phyloP scores from a whole-genome alignment of 2,797 vertebrate genomes.

The Danio aesculapii region DNA sequence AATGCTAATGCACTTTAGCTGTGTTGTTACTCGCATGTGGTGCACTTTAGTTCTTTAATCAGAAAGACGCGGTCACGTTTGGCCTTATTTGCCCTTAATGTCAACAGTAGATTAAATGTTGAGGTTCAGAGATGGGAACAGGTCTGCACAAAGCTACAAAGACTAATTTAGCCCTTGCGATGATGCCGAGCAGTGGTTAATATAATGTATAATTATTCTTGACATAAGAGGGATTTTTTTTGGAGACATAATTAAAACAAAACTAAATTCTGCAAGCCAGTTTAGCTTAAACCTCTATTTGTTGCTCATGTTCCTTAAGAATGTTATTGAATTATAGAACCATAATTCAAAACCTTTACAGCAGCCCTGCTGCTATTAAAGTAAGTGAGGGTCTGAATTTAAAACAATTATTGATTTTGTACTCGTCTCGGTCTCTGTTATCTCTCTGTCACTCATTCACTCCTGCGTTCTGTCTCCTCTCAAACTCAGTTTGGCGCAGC shows the following conservation, averaged over 20 bases:
- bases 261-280: background rate
- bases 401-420: slow-evolving; percentile 90
- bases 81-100: background rate
- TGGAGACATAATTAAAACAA: background rate
- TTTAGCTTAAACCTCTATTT: slow-evolving; percentile 7
- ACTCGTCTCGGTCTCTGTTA: slow-evolving; percentile 18
- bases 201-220: slow-evolving; percentile 54
- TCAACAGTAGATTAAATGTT: background rate
- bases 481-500: slow-evolving; percentile 80
- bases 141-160: background rate
- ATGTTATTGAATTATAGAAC: slow-evolving; percentile 71
- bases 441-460: slow-evolving; percentile 47
- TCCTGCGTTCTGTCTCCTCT: slow-evolving; percentile 56
- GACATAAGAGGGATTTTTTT: slow-evolving; percentile 4
- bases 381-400: slow-evolving; percentile 80
- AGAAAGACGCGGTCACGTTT: background rate
- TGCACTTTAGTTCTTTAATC: slow-evolving; percentile 4
- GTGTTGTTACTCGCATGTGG: background rate
- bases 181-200: background rate
- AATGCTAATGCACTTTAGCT: background rate
- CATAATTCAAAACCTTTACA: slow-evolving; percentile 75
- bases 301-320: slow-evolving; percentile 8
- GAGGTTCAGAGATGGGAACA: background rate
- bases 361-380: slow-evolving; percentile 74
- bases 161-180: background rate